phyloP scores from a whole-genome alignment of 2,113 vertebrate genomes.

The Archilochus colubris region DNA sequence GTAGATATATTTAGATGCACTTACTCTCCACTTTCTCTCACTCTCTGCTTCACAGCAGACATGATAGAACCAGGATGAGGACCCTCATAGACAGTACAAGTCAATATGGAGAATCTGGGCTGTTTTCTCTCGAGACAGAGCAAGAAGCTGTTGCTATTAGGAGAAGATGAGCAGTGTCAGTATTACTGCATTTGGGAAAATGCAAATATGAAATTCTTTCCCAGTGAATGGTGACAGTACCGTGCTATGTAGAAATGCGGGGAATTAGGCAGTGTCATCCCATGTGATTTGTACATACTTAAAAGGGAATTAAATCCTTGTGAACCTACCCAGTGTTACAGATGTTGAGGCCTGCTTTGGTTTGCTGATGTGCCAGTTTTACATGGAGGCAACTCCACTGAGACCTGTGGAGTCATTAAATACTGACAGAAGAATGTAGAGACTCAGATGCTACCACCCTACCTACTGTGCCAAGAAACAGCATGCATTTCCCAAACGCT shows the following conservation, averaged over 20 bases:
- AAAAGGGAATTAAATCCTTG: conserved; percentile 40
- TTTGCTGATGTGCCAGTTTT: conserved; percentile 32
- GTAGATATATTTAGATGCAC: not conserved
- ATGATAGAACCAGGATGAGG: not conserved
- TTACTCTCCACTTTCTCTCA: not conserved
- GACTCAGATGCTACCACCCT: conserved; percentile 16
- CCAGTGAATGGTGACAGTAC: conserved; percentile 31
- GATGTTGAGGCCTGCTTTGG: conserved; percentile 3
- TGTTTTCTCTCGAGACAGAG: not conserved
- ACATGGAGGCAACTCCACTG: conserved; percentile 5
- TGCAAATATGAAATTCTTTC: conserved; percentile 56
- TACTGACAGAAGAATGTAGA: not conserved
- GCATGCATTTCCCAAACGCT: conserved; percentile 17
- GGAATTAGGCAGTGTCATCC: conserved; percentile 47
- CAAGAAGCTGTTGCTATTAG: not conserved
- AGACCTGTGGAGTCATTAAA: conserved; percentile 25
- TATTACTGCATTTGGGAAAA: conserved; percentile 30
- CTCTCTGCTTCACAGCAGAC: not conserved
- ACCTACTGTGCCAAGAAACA: not conserved
- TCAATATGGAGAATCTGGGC: not conserved
- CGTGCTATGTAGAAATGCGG: conserved; percentile 8
- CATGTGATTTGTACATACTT: conserved; percentile 48
- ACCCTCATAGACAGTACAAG: not conserved
- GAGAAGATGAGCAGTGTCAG: conserved; percentile 29
- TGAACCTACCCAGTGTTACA: conserved; percentile 25